Conservation (phyloP, 2,113 vertebrate genomes). For the Sebastes schlegelii region DNA sequence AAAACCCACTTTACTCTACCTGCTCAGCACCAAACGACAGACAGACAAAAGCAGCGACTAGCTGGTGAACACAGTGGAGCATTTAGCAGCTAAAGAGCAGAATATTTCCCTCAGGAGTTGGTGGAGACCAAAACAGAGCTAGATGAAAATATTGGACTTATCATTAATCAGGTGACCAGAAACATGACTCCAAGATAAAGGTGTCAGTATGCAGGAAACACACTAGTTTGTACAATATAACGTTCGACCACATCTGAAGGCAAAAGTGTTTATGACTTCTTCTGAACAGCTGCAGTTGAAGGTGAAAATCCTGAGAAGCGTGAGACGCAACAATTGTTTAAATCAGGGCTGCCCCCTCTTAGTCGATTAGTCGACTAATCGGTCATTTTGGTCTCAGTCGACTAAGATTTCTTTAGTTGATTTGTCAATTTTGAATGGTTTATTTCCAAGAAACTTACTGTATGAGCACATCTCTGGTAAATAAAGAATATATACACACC, state of each 20-base stretch:
- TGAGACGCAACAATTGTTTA: too few species aligned
- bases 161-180: neutral
- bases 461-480: too few species aligned
- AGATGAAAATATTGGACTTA: neutral
- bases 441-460: too few species aligned
- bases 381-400: too few species aligned
- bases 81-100: neutral
- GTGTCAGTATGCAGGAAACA: neutral
- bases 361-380: too few species aligned
- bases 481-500: too few species aligned
- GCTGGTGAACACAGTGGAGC: neutral
- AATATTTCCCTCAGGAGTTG: neutral
- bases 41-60: neutral
- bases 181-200: neutral
- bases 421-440: too few species aligned
- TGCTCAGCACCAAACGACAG: neutral
- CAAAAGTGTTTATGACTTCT: too few species aligned
- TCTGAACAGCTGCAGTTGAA: neutral
- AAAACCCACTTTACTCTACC: neutral
- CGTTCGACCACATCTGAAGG: neutral
- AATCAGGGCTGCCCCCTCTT: too few species aligned
- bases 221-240: neutral
- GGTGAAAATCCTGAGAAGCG: neutral
- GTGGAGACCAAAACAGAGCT: slow-evolving; percentile 5
- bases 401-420: too few species aligned